A percentile compares a stretch with the other conserved stretches of the same genome.
Evolutionary conservation across 2,888 invertebrate species (phyloP).

Genomic region (Rugalucina vietnamica): DNA sequence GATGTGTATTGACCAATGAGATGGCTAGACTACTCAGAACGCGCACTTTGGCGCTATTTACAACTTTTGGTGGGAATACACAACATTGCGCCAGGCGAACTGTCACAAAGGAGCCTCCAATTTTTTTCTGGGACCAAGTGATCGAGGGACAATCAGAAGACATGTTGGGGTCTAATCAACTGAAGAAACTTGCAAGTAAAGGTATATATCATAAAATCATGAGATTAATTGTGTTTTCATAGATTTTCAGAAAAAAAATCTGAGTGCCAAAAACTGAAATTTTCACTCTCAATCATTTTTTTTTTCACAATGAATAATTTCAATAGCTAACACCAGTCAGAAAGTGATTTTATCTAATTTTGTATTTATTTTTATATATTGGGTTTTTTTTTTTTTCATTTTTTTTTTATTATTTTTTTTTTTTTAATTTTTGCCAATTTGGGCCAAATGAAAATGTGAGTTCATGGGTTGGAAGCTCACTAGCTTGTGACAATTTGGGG

Average conservation of each 20-base stretch:
- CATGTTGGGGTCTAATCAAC: slow-evolving; percentile 69
- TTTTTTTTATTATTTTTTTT: no score
- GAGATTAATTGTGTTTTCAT: not conserved
- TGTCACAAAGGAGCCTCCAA: slow-evolving; percentile 33
- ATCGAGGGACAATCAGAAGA: slow-evolving; percentile 25
- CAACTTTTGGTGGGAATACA: slow-evolving; percentile 68
- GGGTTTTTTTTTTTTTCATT: no score
- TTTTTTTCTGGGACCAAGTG: slow-evolving; percentile 49
- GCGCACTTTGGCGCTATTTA: slow-evolving; percentile 65
- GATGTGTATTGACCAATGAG: slow-evolving; percentile 61
- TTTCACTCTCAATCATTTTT: not conserved
- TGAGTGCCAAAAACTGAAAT: not conserved
- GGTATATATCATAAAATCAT: slow-evolving; percentile 42
- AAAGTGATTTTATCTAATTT: no score
- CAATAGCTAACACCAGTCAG: no score
- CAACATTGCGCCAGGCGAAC: slow-evolving; percentile 46
- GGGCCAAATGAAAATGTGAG: no score
- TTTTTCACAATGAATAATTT: no score
- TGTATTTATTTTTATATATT: no score
- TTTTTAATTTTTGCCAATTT: no score
- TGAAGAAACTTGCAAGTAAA: slow-evolving; percentile 65
- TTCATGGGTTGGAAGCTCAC: no score
- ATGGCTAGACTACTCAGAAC: slow-evolving; percentile 21
- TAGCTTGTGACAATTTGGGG: no score
- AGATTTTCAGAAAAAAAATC: slow-evolving; percentile 19